A percentile compares a stretch with the other conserved stretches of the same genome.
Conservation (phyloP, 2,888 invertebrate species). For the Lagria hirta region DNA sequence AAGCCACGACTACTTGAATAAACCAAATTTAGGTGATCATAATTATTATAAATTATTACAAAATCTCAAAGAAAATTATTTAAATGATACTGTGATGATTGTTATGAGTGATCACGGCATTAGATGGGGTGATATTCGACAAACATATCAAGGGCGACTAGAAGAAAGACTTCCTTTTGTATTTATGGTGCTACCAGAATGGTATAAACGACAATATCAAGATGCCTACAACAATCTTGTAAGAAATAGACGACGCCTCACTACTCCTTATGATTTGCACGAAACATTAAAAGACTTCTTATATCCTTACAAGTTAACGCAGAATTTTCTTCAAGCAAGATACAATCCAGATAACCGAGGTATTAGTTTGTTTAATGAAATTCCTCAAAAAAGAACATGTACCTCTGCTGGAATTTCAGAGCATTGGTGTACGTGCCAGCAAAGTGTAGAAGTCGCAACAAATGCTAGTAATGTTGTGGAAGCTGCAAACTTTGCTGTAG, state of each 20-base stretch:
- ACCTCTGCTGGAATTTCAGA: constrained; percentile 73
- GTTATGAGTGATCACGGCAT: constrained; percentile 88
- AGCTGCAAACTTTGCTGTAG: constrained; percentile 64
- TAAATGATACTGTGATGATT: constrained; percentile 70
- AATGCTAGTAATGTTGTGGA: constrained; percentile 59
- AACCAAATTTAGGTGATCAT: constrained; percentile 73
- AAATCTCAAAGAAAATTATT: constrained; percentile 56
- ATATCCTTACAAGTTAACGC: constrained; percentile 47
- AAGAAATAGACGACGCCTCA: constrained; percentile 69
- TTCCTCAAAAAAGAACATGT: constrained; percentile 75
- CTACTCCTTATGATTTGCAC: constrained; percentile 82
- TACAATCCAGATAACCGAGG: constrained; percentile 52
- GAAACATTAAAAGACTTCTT: constrained; percentile 70
- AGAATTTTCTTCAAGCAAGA: constrained; percentile 40
- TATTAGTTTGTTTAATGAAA: constrained; percentile 75
- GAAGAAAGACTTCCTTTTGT: constrained; percentile 87
- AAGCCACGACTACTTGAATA: constrained; percentile 83
- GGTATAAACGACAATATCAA: constrained; percentile 66
- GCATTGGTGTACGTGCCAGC: constrained; percentile 89
- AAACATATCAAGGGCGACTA: constrained; percentile 81
- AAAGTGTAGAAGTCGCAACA: constrained; percentile 59
- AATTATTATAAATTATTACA: constrained; percentile 62
- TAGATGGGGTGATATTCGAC: constrained; percentile 80
- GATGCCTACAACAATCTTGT: constrained; percentile 65
- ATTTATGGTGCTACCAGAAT: constrained; percentile 70